phyloP scores from a whole-genome alignment of 2,113 vertebrate species.

The Ctenodactylus gundi region DNA sequence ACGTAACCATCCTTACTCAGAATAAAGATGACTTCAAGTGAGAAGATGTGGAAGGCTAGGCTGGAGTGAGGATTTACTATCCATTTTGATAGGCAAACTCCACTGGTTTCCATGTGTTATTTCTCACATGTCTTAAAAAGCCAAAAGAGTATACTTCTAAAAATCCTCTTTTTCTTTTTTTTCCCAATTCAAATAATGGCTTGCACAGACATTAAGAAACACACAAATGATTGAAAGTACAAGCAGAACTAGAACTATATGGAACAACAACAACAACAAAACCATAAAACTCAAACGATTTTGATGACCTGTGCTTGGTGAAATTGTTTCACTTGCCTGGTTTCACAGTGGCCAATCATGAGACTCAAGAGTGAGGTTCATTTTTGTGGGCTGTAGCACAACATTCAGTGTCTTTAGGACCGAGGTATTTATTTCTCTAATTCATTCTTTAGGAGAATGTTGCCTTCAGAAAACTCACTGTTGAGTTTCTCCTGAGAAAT shows the following conservation, averaged over 20 bases:
- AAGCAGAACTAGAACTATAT: background rate
- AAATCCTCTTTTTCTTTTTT: background rate
- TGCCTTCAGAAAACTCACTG: background rate
- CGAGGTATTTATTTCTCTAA: background rate
- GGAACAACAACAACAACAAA: background rate
- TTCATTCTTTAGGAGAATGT: background rate
- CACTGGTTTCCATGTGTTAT: background rate
- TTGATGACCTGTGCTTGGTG: background rate
- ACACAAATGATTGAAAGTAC: background rate
- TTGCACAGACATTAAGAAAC: background rate
- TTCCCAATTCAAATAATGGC: background rate
- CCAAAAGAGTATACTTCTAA: background rate
- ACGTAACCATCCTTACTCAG: background rate
- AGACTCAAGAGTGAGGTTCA: background rate
- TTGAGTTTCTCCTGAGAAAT: background rate
- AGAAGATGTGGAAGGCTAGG: background rate
- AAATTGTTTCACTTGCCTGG: background rate
- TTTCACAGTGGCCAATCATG: background rate
- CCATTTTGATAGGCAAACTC: background rate
- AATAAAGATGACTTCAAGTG: background rate
- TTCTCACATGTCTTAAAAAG: background rate
- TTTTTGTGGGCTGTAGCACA: background rate
- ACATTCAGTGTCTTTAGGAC: background rate
- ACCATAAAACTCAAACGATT: background rate
- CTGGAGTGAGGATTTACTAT: background rate